phyloP scores from a whole-genome alignment of 2,113 vertebrate genomes.

The Semicossyphus pulcher region DNA sequence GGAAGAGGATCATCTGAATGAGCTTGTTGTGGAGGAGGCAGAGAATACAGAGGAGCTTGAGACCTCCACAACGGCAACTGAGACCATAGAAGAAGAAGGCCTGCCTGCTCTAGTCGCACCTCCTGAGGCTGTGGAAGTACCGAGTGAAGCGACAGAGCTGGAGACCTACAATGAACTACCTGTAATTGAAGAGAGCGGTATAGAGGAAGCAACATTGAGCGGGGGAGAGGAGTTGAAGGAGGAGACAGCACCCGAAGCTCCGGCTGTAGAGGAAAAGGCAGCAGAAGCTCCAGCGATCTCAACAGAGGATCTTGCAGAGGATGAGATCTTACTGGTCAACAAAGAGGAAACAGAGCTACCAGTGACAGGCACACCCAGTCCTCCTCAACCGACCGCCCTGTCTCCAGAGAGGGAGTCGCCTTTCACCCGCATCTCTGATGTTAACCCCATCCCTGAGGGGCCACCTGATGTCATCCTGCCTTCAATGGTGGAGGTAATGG shows the following conservation, averaged over 20 bases:
- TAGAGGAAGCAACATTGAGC: conserved; percentile 17
- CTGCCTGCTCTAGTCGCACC: conserved; percentile 28
- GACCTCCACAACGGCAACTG: conserved; percentile 34
- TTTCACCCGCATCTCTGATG: conserved; percentile 65
- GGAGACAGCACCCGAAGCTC: conserved; percentile 30
- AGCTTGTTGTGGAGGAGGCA: conserved; percentile 12
- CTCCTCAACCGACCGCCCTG: conserved; percentile 57
- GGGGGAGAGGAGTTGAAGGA: conserved; percentile 15
- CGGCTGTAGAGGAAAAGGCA: conserved; percentile 13
- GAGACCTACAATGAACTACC: conserved; percentile 16
- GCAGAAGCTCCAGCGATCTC: conserved; percentile 44
- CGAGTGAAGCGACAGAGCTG: conserved; percentile 9
- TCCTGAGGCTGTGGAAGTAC: conserved; percentile 35
- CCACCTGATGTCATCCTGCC: conserved; percentile 47
- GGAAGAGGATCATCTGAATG: conserved; percentile 27
- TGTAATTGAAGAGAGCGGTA: conserved; percentile 31
- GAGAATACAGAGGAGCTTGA: conserved; percentile 52
- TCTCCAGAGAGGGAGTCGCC: conserved; percentile 73
- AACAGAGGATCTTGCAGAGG: conserved; percentile 64
- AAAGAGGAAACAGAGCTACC: conserved; percentile 17
- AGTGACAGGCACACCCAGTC: conserved; percentile 19
- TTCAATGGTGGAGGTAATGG: conserved; percentile 65
- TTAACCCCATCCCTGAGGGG: conserved; percentile 19
- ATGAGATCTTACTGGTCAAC: conserved; percentile 73
- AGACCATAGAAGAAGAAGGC: conserved; percentile 50